phyloP scores from a whole-genome alignment of 2,888 invertebrate genomes.

The Sycophila texana region DNA sequence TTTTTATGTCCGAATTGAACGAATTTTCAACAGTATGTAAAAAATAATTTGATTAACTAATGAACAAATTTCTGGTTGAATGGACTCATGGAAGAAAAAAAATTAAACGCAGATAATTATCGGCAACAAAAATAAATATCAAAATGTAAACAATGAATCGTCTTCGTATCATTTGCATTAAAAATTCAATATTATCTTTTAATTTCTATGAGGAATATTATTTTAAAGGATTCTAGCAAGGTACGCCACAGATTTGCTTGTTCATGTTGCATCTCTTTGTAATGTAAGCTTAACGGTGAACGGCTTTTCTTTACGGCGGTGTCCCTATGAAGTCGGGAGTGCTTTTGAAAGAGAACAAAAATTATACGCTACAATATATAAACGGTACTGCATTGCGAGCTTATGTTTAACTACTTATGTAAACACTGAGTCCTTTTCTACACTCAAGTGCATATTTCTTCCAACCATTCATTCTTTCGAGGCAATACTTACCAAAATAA shows the following conservation, averaged over 20 bases:
- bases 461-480: conserved; percentile 16
- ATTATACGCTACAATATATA: conserved; percentile 6
- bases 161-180: not conserved
- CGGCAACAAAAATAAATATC: not conserved
- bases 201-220: not conserved
- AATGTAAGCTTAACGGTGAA: conserved; percentile 47
- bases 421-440: conserved; percentile 28
- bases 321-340: not conserved
- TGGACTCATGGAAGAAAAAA: too few species aligned
- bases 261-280: conserved; percentile 22
- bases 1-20: too few species aligned
- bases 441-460: conserved; percentile 28
- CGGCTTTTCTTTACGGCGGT: conserved; percentile 13
- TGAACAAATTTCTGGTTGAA: conserved; percentile 13
- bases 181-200: not conserved
- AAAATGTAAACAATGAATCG: not conserved
- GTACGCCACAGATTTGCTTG: not conserved
- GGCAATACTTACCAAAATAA: too few species aligned
- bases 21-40: too few species aligned
- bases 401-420: conserved; percentile 35
- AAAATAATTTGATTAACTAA: not conserved
- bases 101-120: too few species aligned
- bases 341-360: conserved; percentile 18
- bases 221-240: not conserved
- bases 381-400: conserved; percentile 44